These are phyloP conservation scores for Bothrops jararaca DNA, from an alignment of 2,113 vertebrate genomes.

Conservation along the genomic window DNA sequence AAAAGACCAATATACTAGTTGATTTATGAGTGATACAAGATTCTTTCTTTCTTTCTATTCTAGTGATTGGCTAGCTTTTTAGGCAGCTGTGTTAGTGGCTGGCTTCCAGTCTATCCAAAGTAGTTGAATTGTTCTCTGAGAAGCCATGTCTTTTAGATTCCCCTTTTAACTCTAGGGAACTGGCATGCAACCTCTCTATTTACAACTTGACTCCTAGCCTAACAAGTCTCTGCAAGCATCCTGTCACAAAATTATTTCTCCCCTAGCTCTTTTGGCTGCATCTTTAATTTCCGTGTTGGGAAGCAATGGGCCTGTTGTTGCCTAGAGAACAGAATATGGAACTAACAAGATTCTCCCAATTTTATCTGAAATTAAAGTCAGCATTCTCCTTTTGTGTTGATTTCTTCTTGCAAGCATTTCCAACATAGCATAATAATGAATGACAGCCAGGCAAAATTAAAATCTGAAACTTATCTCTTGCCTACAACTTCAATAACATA, in stretches of 20 bases:
- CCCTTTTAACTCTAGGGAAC: conserved; percentile 47
- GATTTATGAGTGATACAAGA: not conserved
- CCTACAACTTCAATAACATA: conserved; percentile 19
- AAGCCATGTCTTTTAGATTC: conserved; percentile 46
- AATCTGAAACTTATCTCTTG: conserved; percentile 16
- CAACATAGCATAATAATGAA: conserved; percentile 14
- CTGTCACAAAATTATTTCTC: conserved; percentile 27
- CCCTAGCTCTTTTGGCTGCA: conserved; percentile 14
- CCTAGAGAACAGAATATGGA: not conserved
- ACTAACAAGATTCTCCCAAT: conserved; percentile 9
- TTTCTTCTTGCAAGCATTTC: not conserved
- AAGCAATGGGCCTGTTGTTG: not conserved
- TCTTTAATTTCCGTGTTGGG: conserved; percentile 11
- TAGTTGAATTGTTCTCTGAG: conserved; percentile 34
- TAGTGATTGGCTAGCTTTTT: conserved; percentile 38
- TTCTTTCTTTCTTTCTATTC: conserved; percentile 20
- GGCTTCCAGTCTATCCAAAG: conserved; percentile 48
- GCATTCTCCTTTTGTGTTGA: conserved; percentile 1
- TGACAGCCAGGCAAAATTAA: conserved; percentile 21
- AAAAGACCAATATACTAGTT: conserved; percentile 19
- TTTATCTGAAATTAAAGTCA: conserved; percentile 27
- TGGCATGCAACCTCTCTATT: conserved; percentile 43
- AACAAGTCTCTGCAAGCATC: not conserved
- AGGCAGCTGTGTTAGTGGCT: conserved; percentile 50
- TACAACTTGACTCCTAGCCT: conserved; percentile 33